phyloP scores from a whole-genome alignment of 2,888 invertebrate species.

The Microchrysa polita region DNA sequence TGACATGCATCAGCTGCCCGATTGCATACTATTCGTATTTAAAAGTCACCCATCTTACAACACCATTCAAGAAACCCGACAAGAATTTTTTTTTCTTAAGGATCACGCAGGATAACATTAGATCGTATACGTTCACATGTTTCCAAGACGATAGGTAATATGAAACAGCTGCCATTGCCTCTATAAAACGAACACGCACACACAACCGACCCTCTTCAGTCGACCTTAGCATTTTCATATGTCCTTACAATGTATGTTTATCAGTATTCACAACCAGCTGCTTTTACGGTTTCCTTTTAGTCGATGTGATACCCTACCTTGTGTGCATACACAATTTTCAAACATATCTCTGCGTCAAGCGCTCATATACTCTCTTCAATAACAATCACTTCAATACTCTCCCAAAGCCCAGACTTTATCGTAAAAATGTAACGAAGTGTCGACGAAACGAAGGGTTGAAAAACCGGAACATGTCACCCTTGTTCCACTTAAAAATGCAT shows the following conservation, averaged over 20 bases:
- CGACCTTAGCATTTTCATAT: conserved; percentile 11
- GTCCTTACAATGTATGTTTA: conserved; percentile 3
- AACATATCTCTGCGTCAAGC: neutral
- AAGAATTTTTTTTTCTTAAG: conserved; percentile 1
- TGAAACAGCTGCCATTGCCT: conserved; percentile 24
- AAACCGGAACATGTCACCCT: conserved; percentile 38
- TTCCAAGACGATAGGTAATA: conserved; percentile 8
- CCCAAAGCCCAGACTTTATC: neutral
- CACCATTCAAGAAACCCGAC: neutral
- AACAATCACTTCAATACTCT: conserved; percentile 13
- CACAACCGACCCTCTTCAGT: conserved; percentile 10
- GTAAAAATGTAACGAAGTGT: conserved; percentile 21
- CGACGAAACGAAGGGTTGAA: conserved; percentile 10
- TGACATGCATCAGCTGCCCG: conserved; percentile 3
- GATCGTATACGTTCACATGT: conserved; percentile 17
- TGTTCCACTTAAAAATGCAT: conserved; percentile 29
- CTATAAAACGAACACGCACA: neutral
- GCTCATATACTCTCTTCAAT: neutral
- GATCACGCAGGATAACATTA: no score
- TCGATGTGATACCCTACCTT: neutral
- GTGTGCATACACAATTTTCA: neutral
- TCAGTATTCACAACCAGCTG: conserved; percentile 24
- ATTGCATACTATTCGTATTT: neutral
- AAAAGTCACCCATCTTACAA: neutral
- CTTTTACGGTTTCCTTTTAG: conserved; percentile 23